phyloP scores from a whole-genome alignment of 2,113 vertebrate genomes.

The Rissa tridactyla region DNA sequence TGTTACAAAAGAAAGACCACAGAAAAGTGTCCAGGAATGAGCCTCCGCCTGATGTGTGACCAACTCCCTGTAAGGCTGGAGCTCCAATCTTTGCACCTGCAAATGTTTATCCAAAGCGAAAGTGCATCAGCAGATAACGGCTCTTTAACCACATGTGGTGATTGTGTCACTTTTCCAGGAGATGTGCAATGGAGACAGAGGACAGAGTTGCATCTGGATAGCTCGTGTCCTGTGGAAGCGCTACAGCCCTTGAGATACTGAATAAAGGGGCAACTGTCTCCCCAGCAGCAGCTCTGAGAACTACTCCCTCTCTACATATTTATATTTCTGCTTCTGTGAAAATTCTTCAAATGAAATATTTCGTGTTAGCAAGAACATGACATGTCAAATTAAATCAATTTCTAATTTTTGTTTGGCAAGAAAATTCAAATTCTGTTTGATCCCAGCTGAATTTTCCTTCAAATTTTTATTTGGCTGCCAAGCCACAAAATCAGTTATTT shows the following conservation, averaged over 20 bases:
- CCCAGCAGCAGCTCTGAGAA: background rate
- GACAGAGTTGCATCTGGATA: background rate
- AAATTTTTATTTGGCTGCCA: background rate
- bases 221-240: rapidly evolving
- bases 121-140: background rate
- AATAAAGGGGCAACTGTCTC: background rate
- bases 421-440: background rate
- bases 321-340: background rate
- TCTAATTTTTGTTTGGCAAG: background rate
- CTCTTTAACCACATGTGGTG: background rate
- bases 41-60: background rate
- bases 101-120: background rate
- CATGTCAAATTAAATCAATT: background rate
- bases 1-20: background rate
- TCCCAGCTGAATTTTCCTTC: background rate
- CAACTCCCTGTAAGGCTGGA: background rate
- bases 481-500: background rate
- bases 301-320: background rate
- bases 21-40: background rate
- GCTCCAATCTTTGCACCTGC: background rate
- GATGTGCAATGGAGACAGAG: background rate
- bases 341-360: background rate
- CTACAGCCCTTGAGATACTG: background rate
- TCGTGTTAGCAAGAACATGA: background rate
- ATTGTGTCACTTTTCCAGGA: background rate